Conservation (phyloP, 37 sponge, comb jelly and placozoan genomes). For the Geodia barretti region DNA sequence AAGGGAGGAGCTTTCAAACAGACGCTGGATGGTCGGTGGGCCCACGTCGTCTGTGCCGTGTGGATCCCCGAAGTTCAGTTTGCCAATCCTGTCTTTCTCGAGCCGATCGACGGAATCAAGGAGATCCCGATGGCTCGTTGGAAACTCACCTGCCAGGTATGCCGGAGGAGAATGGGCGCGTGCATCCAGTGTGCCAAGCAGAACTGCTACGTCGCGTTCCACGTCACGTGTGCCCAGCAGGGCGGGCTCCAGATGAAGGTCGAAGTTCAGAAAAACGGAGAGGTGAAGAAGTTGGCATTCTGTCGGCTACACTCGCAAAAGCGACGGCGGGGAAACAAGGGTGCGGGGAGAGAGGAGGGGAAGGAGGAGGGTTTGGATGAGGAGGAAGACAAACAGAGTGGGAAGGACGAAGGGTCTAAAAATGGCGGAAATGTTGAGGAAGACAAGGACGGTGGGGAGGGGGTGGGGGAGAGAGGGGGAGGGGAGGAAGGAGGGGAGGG, state of each 20-base stretch:
- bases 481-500: neutral
- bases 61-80: constrained; percentile 99
- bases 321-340: too few relatives aligned
- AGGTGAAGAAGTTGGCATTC: constrained; percentile 86
- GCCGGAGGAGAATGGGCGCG: constrained; percentile 85
- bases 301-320: constrained; percentile 92
- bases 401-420: constrained; percentile 19
- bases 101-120: constrained; percentile 95
- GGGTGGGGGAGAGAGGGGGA: neutral
- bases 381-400: constrained; percentile 11
- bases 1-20: constrained; percentile 98
- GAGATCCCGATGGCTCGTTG: constrained; percentile 96
- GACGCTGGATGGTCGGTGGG: constrained; percentile 91
- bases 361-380: constrained; percentile 4
- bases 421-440: neutral
- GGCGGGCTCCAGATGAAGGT: constrained; percentile 94
- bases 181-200: constrained; percentile 96
- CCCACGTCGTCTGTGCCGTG: constrained; percentile 97
- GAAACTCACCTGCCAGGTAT: constrained; percentile 96
- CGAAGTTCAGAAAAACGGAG: constrained; percentile 61
- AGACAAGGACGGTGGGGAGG: neutral
- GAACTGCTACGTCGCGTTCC: constrained; percentile 98
- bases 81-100: constrained; percentile 96
- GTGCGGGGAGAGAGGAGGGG: constrained; percentile 53
- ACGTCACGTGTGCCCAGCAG: constrained; percentile 99